Percentiles rank a stretch among this genome's conserved stretches.
These are phyloP conservation scores for Hapalemur alaotrensis DNA, from an alignment of 2,797 vertebrate genomes.

Conservation along the genomic window DNA sequence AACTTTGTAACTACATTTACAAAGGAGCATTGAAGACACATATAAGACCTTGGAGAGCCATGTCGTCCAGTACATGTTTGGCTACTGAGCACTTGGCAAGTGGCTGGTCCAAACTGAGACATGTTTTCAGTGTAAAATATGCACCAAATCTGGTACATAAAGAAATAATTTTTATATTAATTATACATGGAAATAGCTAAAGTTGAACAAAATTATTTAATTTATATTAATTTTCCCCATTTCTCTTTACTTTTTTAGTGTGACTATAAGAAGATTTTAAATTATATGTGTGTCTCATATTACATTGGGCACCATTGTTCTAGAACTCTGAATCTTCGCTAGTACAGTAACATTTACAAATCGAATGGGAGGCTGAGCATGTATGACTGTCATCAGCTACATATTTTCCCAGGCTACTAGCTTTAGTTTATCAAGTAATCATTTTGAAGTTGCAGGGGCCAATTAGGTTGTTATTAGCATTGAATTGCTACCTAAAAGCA, in stretches of 20 bases:
- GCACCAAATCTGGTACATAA: not conserved
- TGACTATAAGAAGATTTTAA: not conserved
- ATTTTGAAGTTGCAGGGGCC: not conserved
- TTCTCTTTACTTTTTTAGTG: not conserved
- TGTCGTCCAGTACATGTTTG: no score
- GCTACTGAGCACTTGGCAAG: not conserved
- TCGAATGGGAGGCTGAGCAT: not conserved
- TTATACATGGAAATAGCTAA: not conserved
- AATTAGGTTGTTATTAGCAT: not conserved
- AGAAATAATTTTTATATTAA: not conserved
- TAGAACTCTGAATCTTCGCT: not conserved
- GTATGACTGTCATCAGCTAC: not conserved
- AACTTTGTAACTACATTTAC: not conserved
- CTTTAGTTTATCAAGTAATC: not conserved
- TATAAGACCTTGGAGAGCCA: not conserved
- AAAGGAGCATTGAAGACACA: not conserved
- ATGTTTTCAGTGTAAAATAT: not conserved
- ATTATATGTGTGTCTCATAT: not conserved
- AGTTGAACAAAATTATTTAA: not conserved
- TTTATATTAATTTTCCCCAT: not conserved
- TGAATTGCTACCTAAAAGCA: not conserved
- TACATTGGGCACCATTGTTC: not conserved
- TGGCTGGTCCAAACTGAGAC: no score
- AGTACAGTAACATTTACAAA: no score
- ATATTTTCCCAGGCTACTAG: not conserved